phyloP scores from a whole-genome alignment of 2,888 invertebrate species.

The Melitaea athalia region DNA sequence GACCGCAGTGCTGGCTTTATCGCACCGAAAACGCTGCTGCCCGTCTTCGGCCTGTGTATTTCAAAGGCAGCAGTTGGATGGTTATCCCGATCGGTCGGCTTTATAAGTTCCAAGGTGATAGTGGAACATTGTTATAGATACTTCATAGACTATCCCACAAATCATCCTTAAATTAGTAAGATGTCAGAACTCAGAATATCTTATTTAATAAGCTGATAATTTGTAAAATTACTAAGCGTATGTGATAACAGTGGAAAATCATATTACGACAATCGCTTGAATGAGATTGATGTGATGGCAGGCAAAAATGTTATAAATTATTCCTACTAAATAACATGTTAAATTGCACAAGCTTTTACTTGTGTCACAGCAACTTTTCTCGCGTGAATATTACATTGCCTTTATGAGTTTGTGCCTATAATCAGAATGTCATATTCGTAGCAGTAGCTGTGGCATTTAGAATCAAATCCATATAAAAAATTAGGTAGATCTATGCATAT shows the following conservation, averaged over 20 bases:
- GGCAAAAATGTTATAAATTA: not conserved
- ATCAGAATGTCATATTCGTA: not conserved
- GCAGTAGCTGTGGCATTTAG: not conserved
- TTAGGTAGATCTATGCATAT: no score
- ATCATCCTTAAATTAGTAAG: not conserved
- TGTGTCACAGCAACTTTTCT: not conserved
- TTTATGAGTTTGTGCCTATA: not conserved
- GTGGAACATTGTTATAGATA: not conserved
- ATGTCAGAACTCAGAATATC: not conserved
- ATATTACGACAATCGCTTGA: not conserved
- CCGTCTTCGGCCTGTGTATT: no score
- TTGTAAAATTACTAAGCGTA: not conserved
- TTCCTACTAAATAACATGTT: not conserved
- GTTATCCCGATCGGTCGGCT: no score
- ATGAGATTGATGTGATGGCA: not conserved
- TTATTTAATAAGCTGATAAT: not conserved
- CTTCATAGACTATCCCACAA: not conserved
- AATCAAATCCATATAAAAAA: no score
- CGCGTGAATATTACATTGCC: conserved; percentile 1
- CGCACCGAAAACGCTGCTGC: no score
- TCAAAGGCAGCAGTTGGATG: no score
- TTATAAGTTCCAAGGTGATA: no score
- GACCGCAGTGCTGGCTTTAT: no score
- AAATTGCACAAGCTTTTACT: not conserved
- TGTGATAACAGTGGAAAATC: not conserved